Base-by-base conservation (phyloP, 2,113 vertebrate species). In the Dryoscopus gambensis region DNA sequence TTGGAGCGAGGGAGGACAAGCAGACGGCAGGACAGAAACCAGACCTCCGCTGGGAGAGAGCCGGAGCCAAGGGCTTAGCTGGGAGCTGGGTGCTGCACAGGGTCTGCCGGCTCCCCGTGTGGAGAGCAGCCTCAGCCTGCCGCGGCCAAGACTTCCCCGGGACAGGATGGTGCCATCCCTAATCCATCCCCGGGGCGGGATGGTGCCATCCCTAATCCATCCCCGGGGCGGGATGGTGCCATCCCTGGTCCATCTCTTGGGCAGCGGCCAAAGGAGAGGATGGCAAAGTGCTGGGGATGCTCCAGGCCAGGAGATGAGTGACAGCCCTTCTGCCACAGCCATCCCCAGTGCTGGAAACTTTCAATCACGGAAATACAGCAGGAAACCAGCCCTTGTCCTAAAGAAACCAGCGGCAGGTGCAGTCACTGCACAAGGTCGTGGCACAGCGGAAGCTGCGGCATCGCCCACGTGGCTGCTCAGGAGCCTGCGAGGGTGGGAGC, bases 31-130 rank as follows among this genome's bases (percentile, higher is more conserved):
- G 91, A 90, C 93, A 91, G 93, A 95, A 95, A 96, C 87, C 92
- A 96, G 97, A 92, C 53, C 81, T 86, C 87, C 5, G 0, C 87
- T 22, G 78, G 91, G 87, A 92, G 50, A 35, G 25, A 90, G 71
- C 47, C 10, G 64, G 95, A 94, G 95, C 93, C 92, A 93, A 96
- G 77, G 95, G 95, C 90, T 91, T 74, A 37, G 78, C 93, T 86
- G 87, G 93, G 68, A 91, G 84, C 67, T 65, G 82, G 85, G 84
- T 14, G 84, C 87, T 81, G 87, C 7, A 0, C 8, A 1, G 79
- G 55, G 27, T 70, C 68, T 59, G 64, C 25, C 18, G 15, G 21
- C 25, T 67, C 33, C n/a, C 19, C 0, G 1, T 2, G 3, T 3
- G 50, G 35, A 75, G 15, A 47, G 11, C 65, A 33, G 14, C 50